Evolutionary conservation across 2,113 vertebrate species (phyloP), one percentile per base, ranked within the genome.

Genomic region (Gila orcuttii): DNA sequence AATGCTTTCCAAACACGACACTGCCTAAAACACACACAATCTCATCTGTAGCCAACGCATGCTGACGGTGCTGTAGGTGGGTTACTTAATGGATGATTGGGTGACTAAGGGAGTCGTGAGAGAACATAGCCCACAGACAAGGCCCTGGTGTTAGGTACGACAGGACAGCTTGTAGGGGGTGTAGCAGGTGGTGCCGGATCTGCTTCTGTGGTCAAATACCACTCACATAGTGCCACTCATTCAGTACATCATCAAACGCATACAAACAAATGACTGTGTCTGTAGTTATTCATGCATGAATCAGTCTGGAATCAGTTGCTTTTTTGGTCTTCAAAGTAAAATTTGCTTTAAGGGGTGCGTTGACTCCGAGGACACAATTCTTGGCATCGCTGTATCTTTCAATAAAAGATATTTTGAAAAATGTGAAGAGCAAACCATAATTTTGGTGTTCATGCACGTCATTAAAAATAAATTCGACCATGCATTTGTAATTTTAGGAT

Each of bases 61-160:
- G 50, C 83, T 55, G 68, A 83, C 57, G 33, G 64, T 79, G n/a
- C 79, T 82, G 86, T 83, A 83, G 86, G 86, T 87, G 86, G 86
- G 15, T 83, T 79, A 75, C 71, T 57, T 83, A 80, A 85, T 68
- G 73, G 82, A 47, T 82, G 77, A 60, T 57, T 85, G 80, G 66
- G 85, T 89, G 88, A 89, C 66, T 89, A 83, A 87, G 33, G 33
- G 66, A 83, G 83, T 89, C 88, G 83, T 89, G 88, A 89, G 79
- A n/a, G 75, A 42, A 10, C 77, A n/a, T 60, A 68, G 79, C 64
- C 74, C 86, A 86, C 86, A 62, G 79, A 83, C 42, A 79, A 39
- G 60, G 59, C 19, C 69, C 69, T 13, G 39, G 39, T 66, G 69
- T 36, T 50, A 66, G 78, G 77, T 86, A 82, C 75, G 52, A 79